These are phyloP conservation scores for Carassius carassius DNA, from an alignment of 2,113 vertebrate species.

Conservation along the genomic window DNA sequence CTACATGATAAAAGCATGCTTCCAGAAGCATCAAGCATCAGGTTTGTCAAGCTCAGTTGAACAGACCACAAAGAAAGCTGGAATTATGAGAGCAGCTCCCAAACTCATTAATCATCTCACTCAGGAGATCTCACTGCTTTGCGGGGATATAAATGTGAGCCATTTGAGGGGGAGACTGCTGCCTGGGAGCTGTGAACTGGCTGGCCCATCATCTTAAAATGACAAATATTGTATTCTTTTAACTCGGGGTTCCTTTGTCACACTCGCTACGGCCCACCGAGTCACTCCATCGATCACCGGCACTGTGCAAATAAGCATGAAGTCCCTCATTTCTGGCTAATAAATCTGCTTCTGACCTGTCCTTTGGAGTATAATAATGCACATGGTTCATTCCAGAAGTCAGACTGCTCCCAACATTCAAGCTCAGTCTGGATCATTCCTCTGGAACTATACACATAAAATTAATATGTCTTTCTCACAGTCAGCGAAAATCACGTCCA, in stretches of 20 bases:
- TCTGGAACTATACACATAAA: constrained; percentile 1
- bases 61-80: constrained; percentile 19
- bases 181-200: constrained; percentile 25
- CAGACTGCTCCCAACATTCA: constrained; percentile 6
- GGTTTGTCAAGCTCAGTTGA: not conserved
- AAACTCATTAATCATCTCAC: constrained; percentile 29
- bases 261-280: constrained; percentile 22
- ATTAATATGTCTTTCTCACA: not conserved
- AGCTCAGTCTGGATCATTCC: not conserved
- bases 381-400: constrained; percentile 2
- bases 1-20: constrained; percentile 7
- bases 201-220: constrained; percentile 40
- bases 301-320: constrained; percentile 43
- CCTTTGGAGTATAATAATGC: not conserved
- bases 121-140: constrained; percentile 16
- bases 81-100: constrained; percentile 4
- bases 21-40: not conserved
- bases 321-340: constrained; percentile 24
- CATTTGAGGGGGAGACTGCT: constrained; percentile 25
- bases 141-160: constrained; percentile 15
- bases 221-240: constrained; percentile 47
- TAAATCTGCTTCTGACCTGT: constrained; percentile 37
- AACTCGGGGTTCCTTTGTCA: constrained; percentile 46
- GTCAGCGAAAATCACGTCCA: not conserved
- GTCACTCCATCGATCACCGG: constrained; percentile 44